Base-by-base conservation (phyloP, 2,797 vertebrate genomes). In the Pogoniulus pusillus region DNA sequence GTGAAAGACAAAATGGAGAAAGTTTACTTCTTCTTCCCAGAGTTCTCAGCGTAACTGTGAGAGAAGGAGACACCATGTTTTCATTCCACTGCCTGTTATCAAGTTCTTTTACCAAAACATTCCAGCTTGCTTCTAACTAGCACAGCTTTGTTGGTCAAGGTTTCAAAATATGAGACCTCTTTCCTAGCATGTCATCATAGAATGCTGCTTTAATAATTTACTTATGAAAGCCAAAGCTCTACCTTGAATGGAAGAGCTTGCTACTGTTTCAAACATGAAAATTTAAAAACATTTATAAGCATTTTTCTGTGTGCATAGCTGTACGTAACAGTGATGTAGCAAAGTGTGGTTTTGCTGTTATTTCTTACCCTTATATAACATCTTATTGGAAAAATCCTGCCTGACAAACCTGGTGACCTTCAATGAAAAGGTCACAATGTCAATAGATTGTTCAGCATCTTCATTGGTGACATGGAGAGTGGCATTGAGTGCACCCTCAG, bases 241-340 rank as follows among this genome's bases (percentile, higher is more conserved):
- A 63, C 3, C 39, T 63, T 88, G 75, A 84, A 57, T 63, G 41
- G 37, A 83, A 32, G 9, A 91, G 7, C 32, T 83, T 92, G 32
- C 37, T 88, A 62, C 26, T 90, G 47, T 77, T 79, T 86, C 63
- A 77, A 88, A 90, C 62, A 84, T 68, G 27, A 66, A 91, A 72
- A 84, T 73, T 35, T 37, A 27, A 62, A 81, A 89, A n/a, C 10
- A 39, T 72, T 77, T 86, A 12, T 59, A 53, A 32, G 7, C 19
- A 29, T 87, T 86, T 90, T 7, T 76, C 2, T 53, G 6, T 35
- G 13, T 72, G 12, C 7, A 0, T 80, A 16, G 70, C 35, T 58
- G 22, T 78, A 47, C 10, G 3, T 75, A 85, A 37, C 29, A 59
- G 9, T 75, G 4, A 19, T 27, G 2, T 3, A 53, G 20, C 45